Conservation (phyloP, 2,113 vertebrate species). For the Axis porcinus region DNA sequence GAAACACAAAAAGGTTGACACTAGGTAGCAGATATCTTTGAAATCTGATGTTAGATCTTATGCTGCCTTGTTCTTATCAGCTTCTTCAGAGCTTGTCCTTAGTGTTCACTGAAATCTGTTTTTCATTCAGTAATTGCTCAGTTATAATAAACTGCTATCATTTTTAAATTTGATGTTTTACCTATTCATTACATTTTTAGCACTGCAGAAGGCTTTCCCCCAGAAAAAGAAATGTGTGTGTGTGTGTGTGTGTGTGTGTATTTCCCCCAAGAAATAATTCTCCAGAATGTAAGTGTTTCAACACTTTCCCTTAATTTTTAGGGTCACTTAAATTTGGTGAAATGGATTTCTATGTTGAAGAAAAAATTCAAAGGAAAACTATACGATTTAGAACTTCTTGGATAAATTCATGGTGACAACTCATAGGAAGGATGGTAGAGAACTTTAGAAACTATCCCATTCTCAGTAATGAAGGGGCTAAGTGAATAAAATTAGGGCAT, state of each 20-base stretch:
- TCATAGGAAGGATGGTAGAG: not conserved
- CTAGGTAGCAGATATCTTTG: constrained; percentile 35
- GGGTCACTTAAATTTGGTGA: constrained; percentile 37
- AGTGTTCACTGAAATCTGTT: constrained; percentile 76
- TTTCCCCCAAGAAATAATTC: constrained; percentile 21
- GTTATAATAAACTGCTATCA: constrained; percentile 76
- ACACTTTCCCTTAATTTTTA: constrained; percentile 66
- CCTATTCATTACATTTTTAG: constrained; percentile 76
- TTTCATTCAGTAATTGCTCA: constrained; percentile 78
- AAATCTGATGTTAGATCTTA: constrained; percentile 72
- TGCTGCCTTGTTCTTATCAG: constrained; percentile 62
- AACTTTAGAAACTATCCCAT: not conserved
- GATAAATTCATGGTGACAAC: constrained; percentile 7
- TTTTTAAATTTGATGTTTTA: constrained; percentile 81
- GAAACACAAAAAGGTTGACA: constrained; percentile 65
- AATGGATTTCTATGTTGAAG: constrained; percentile 60
- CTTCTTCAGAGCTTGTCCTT: constrained; percentile 75
- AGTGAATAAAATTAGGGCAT: not conserved
- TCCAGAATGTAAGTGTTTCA: constrained; percentile 69
- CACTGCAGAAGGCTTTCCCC: constrained; percentile 71
- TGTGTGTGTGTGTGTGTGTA: not conserved
- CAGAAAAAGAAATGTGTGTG: not conserved
- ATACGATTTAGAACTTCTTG: not conserved
- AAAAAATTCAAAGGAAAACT: constrained; percentile 49
- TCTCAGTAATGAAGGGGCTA: not conserved